These are phyloP conservation scores for Tetragnatha versicolor DNA, from an alignment of 1,140 invertebrate genomes.

Conservation along the genomic window DNA sequence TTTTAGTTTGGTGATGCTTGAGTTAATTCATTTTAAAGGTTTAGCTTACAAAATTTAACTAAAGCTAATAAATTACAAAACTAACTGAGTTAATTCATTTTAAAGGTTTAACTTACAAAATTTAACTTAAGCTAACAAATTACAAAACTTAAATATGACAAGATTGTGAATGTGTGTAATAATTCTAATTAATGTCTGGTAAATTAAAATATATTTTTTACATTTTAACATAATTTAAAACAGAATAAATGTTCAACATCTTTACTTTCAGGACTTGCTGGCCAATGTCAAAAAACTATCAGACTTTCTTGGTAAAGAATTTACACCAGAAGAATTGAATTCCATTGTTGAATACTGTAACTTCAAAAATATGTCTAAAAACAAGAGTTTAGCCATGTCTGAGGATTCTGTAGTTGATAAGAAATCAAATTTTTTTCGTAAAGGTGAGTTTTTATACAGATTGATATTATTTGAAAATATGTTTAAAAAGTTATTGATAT, in stretches of 20 bases:
- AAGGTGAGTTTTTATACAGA: slow-evolving; percentile 5
- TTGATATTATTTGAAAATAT: neutral
- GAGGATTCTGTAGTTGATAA: neutral
- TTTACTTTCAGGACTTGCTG: slow-evolving; percentile 9
- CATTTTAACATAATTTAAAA: neutral
- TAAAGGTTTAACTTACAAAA: too few species aligned
- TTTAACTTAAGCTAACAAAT: neutral
- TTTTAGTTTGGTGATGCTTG: neutral
- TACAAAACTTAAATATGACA: neutral
- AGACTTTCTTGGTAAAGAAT: slow-evolving; percentile 4
- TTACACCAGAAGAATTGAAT: slow-evolving; percentile 24
- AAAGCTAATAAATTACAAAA: too few species aligned
- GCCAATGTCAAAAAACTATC: slow-evolving; percentile 15
- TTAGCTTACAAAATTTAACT: neutral
- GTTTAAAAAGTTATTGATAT: too few species aligned
- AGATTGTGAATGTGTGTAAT: neutral
- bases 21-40: neutral
- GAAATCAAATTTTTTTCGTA: slow-evolving; percentile 16
- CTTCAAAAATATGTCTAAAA: slow-evolving; percentile 39
- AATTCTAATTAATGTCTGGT: neutral
- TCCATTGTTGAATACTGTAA: slow-evolving; percentile 6
- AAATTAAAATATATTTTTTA: neutral
- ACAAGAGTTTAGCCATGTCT: neutral
- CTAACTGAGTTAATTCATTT: too few species aligned
- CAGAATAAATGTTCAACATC: neutral